Evolutionary conservation across 1,140 invertebrate species (phyloP).

Genomic region (Planococcus citri): DNA sequence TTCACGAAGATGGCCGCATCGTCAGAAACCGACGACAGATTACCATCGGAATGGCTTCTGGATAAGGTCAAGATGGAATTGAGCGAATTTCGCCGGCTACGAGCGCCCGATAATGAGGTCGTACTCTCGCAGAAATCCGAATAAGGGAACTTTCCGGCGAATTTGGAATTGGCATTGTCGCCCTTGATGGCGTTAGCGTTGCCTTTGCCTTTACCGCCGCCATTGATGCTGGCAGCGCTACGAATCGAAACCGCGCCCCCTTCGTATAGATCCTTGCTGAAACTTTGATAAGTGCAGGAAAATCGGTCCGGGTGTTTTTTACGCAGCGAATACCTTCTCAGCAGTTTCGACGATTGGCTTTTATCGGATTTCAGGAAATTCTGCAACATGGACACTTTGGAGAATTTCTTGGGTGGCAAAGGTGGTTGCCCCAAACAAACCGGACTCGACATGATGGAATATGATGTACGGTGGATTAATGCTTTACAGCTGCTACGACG

Average conservation of each 20-base stretch:
- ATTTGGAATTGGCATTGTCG: neutral
- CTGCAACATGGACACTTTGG: neutral
- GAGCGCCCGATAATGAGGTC: neutral
- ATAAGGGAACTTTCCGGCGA: neutral
- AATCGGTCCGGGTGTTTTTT: conserved; percentile 10
- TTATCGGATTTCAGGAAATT: neutral
- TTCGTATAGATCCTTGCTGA: conserved; percentile 3
- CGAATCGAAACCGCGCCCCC: neutral
- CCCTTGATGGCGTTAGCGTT: neutral
- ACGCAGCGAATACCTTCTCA: conserved; percentile 2
- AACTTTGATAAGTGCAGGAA: conserved; percentile 10
- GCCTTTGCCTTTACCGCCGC: too few relatives aligned
- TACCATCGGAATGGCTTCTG: conserved; percentile 1
- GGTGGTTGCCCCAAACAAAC: neutral
- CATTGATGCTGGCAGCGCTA: too few relatives aligned
- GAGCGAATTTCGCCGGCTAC: neutral
- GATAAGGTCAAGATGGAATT: neutral
- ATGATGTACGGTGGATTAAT: too few relatives aligned
- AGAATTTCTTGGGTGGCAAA: neutral
- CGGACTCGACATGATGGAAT: neutral
- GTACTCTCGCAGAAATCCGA: conserved; percentile 11
- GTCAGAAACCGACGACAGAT: neutral
- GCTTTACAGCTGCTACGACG: too few relatives aligned
- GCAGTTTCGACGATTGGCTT: neutral
- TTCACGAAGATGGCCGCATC: neutral